Evolutionary conservation across 1,140 invertebrate genomes (phyloP).

Genomic region (Drosophila truncata): DNA sequence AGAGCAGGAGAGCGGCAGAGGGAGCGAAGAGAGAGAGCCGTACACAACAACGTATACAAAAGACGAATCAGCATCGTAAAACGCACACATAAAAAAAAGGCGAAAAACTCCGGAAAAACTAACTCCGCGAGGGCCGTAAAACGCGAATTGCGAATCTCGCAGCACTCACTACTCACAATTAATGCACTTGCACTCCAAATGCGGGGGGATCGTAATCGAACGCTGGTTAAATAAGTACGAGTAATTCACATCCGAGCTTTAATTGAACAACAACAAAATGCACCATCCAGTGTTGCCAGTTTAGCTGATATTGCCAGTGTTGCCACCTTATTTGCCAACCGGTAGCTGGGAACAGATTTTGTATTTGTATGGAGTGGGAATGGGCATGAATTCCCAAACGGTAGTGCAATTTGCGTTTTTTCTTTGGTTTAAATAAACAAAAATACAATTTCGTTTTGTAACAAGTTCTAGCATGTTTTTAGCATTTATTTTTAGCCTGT

Average conservation of each 20-base stretch:
- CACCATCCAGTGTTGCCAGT: too few species aligned
- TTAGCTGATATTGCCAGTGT: too few species aligned
- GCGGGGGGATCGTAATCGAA: constrained; percentile 53
- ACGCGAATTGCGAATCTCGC: constrained; percentile 19
- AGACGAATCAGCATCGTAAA: constrained; percentile 78
- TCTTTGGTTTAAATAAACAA: not conserved
- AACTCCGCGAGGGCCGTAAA: constrained; percentile 37
- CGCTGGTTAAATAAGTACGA: constrained; percentile 62
- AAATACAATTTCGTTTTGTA: constrained; percentile 28
- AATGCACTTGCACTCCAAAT: constrained; percentile 75
- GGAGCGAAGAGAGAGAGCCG: constrained; percentile 46
- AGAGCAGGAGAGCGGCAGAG: constrained; percentile 29
- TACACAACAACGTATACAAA: constrained; percentile 71
- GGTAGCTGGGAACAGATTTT: too few species aligned
- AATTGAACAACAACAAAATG: constrained; percentile 68
- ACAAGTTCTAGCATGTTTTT: constrained; percentile 37
- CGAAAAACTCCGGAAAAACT: constrained; percentile 56
- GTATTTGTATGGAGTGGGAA: too few species aligned
- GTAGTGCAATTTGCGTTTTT: not conserved
- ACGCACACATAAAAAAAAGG: constrained; percentile 51
- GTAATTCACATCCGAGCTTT: constrained; percentile 72
- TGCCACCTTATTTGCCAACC: too few species aligned
- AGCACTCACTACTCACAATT: constrained; percentile 69
- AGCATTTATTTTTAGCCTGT: too few species aligned
- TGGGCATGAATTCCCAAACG: too few species aligned